These are phyloP conservation scores for Callipepla californica DNA, from an alignment of 2,113 vertebrate species.

Conservation along the genomic window DNA sequence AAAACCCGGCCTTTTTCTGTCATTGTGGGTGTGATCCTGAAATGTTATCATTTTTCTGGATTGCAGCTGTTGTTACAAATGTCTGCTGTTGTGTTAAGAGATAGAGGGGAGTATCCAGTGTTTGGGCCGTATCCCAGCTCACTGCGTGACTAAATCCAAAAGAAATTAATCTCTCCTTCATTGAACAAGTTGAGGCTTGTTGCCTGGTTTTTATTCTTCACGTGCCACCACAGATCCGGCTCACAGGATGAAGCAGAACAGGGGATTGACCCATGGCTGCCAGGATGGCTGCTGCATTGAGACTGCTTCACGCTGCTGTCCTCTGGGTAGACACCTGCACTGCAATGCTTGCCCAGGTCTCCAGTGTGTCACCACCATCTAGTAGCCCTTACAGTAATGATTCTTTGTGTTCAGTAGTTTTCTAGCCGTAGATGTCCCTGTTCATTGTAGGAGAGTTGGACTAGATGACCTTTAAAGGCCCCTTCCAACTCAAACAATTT, in stretches of 20 bases:
- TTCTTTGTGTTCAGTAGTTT: not conserved
- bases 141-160: not conserved
- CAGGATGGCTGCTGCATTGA: not conserved
- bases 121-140: not conserved
- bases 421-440: too few relatives aligned
- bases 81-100: fast-evolving
- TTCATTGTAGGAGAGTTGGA: too few relatives aligned
- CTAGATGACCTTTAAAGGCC: too few relatives aligned
- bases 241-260: fast-evolving
- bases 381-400: not conserved
- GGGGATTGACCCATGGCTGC: not conserved
- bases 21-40: not conserved
- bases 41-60: not conserved
- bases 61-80: not conserved
- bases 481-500: too few relatives aligned
- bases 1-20: not conserved
- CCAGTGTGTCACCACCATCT: not conserved
- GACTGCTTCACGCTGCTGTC: not conserved
- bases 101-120: not conserved
- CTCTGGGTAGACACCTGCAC: fast-evolving
- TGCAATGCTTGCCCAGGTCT: fast-evolving
- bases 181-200: not conserved
- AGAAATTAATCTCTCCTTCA: not conserved
- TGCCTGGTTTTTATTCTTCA: not conserved
- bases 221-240: fast-evolving